Evolutionary conservation across 2,113 vertebrate genomes (phyloP).

Genomic region (Ardeotis arabs): DNA sequence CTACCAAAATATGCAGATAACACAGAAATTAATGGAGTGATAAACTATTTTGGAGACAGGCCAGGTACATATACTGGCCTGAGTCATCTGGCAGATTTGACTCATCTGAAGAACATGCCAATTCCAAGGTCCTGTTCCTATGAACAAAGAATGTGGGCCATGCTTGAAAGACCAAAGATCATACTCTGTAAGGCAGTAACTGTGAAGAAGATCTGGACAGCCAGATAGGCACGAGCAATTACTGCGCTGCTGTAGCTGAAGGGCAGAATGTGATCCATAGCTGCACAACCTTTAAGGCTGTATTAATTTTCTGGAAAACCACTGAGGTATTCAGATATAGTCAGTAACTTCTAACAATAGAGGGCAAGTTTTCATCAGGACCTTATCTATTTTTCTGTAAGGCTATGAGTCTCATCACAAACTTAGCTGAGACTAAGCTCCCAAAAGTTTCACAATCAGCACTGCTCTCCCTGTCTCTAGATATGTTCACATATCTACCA

Average conservation of each 20-base stretch:
- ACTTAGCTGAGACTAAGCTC: neutral
- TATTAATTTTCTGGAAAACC: neutral
- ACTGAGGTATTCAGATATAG: accelerated
- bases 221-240: neutral
- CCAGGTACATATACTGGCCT: neutral
- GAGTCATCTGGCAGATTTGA: neutral
- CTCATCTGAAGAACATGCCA: neutral
- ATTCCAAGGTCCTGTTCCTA: neutral
- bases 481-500: neutral
- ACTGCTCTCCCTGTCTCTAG: neutral
- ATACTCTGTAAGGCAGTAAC: neutral
- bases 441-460: neutral
- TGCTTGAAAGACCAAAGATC: neutral
- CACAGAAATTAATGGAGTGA: neutral
- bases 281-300: neutral
- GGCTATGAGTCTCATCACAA: neutral
- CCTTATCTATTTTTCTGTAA: neutral
- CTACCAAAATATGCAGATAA: neutral
- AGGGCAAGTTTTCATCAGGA: neutral
- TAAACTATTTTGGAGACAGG: neutral
- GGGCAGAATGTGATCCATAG: neutral
- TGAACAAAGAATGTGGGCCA: neutral
- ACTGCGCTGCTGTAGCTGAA: neutral
- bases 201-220: neutral
- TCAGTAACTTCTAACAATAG: neutral